Evolutionary conservation across 2,113 vertebrate genomes (phyloP), one percentile per base, ranked within the genome.

Genomic region (Eretmochelys imbricata): DNA sequence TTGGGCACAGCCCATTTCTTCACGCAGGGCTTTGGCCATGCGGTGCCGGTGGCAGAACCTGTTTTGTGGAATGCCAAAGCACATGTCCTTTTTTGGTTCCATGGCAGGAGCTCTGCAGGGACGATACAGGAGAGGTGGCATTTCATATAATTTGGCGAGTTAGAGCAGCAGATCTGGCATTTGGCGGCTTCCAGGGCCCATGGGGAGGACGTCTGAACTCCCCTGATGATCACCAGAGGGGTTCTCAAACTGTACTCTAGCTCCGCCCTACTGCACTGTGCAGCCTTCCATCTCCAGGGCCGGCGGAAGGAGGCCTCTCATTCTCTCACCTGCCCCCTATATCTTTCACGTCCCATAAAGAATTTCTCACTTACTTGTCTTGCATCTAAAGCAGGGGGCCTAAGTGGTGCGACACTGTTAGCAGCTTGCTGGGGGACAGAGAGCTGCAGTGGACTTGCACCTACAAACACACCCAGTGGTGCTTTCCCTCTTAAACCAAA

Each of bases 31-130:
- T 87, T 11, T 62, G 16, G 1, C 1, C 27, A 5, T 16, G 10
- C 76, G 4, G 4, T 50, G 79, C 31, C 20, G 10, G 76, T 51
- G 2, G 90, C 91, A 84, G 55, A 96, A 93, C 95, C 91, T 51
- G 93, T 92, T 95, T 81, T 89, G 91, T 87, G 2, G 0, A 59
- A 54, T 80, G 62, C 85, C 81, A 42, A 2, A 0, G 57, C 2
- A 0, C 59, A 0, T 11, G 3, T 62, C 51, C 10, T 50, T 2
- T 25, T n/a, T 49, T 46, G 59, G n/a, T 17, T 24, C 53, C 62
- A 81, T 24, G 31, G 3, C 62, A 11, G 86, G 91, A 3, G 2
- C 1, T 48, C 3, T 81, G 85, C 42, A 0, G 24, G 46, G 82
- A 82, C 17, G 69, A 24, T 27, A 25, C 55, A 8, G 5, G 55